Conservation (phyloP, 2,797 vertebrate genomes). For the Tarsius wallacei region DNA sequence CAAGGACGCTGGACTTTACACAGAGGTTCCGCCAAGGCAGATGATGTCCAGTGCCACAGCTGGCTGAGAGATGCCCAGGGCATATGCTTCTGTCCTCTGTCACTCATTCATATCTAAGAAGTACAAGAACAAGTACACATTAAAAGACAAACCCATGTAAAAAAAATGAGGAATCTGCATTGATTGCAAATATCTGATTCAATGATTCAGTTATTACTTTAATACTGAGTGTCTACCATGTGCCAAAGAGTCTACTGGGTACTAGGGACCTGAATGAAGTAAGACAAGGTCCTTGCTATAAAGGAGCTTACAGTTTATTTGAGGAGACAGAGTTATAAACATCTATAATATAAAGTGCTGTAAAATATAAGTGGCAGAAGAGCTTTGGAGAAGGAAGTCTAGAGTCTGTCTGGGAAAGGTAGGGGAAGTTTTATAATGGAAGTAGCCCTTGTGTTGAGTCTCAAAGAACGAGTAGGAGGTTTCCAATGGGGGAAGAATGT, state of each 20-base stretch:
- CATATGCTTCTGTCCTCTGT: not conserved
- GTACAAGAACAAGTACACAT: not conserved
- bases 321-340: conserved; percentile 66
- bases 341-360: conserved; percentile 55
- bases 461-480: conserved; percentile 15
- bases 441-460: not conserved
- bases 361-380: conserved; percentile 33
- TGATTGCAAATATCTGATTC: conserved; percentile 21
- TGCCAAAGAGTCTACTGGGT: conserved; percentile 10
- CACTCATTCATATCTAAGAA: not conserved
- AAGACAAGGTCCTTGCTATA: not conserved
- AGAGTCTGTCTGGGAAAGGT: not conserved
- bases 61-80: not conserved
- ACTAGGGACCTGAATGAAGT: conserved; percentile 62
- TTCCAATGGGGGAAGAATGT: not conserved
- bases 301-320: conserved; percentile 65
- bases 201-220: conserved; percentile 41
- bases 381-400: conserved; percentile 47
- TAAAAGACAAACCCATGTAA: not conserved
- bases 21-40: not conserved
- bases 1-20: not conserved
- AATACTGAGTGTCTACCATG: not conserved
- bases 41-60: not conserved
- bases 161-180: not conserved
- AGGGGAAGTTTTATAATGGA: conserved; percentile 46